Conservation (phyloP, 2,113 vertebrate genomes). For the Empidonax traillii region DNA sequence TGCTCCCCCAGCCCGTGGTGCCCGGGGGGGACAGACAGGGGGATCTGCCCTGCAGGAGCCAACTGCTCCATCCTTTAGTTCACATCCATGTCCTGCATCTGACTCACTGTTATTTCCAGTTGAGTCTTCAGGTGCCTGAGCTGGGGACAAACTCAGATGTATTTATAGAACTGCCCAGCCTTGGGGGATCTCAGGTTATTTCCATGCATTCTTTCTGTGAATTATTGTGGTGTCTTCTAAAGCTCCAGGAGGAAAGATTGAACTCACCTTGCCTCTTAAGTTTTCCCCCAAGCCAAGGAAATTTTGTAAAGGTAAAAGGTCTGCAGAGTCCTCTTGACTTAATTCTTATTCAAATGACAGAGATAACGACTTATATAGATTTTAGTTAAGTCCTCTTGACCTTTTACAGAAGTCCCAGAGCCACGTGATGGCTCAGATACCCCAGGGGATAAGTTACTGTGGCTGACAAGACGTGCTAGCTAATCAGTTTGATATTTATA, state of each 20-base stretch:
- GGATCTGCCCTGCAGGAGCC: not conserved
- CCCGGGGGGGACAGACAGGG: not conserved
- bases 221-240: not conserved
- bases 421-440: slow-evolving; percentile 27
- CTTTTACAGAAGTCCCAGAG: slow-evolving; percentile 45
- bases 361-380: slow-evolving; percentile 36
- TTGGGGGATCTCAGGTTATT: not conserved
- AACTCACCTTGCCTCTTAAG: not conserved
- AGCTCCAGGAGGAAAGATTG: not conserved
- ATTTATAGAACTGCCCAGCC: not conserved
- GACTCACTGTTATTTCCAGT: not conserved
- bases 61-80: not conserved
- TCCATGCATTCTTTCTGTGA: not conserved
- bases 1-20: not conserved
- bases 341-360: not conserved
- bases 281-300: not conserved
- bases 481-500: slow-evolving; percentile 69
- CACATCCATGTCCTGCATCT: not conserved
- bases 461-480: slow-evolving; percentile 52
- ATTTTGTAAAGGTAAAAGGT: not conserved
- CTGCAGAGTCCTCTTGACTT: not conserved
- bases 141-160: not conserved
- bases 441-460: slow-evolving; percentile 32
- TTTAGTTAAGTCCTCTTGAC: slow-evolving; percentile 36
- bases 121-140: not conserved